A percentile compares a stretch with the other conserved stretches of the same genome.
Evolutionary conservation across 2,113 vertebrate species (phyloP).

Genomic region (Cheirogaleus medius): DNA sequence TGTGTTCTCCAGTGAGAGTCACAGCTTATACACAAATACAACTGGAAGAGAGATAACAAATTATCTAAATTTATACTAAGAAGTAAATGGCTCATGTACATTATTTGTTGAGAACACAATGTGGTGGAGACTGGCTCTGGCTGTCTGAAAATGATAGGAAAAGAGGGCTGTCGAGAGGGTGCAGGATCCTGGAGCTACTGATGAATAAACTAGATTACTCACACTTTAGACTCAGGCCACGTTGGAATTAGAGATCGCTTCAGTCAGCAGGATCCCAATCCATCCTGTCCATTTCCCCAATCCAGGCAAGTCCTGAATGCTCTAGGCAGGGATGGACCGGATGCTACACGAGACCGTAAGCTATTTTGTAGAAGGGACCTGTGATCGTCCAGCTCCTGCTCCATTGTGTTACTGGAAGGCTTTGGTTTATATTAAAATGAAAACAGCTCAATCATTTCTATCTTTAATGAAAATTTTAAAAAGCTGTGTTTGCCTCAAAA

Average conservation of each 20-base stretch:
- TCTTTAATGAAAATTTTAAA: neutral
- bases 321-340: neutral
- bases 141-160: neutral
- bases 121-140: neutral
- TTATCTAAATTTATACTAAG: neutral
- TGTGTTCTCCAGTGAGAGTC: neutral
- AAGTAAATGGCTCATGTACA: neutral
- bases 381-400: neutral
- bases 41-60: neutral
- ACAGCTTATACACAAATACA: neutral
- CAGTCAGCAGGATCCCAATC: neutral
- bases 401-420: neutral
- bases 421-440: neutral
- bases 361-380: neutral
- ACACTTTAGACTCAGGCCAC: neutral
- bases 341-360: rapidly evolving
- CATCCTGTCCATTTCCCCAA: neutral
- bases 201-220: neutral
- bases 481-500: neutral
- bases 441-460: slow-evolving; percentile 1
- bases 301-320: neutral
- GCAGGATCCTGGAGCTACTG: neutral
- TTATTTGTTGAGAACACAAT: slow-evolving; percentile 27
- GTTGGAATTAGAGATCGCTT: neutral
- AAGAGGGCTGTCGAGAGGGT: neutral